Percentiles rank a stretch among this genome's conserved stretches.
phyloP scores from a whole-genome alignment of 1,140 invertebrate genomes.

The Ladona fulva region DNA sequence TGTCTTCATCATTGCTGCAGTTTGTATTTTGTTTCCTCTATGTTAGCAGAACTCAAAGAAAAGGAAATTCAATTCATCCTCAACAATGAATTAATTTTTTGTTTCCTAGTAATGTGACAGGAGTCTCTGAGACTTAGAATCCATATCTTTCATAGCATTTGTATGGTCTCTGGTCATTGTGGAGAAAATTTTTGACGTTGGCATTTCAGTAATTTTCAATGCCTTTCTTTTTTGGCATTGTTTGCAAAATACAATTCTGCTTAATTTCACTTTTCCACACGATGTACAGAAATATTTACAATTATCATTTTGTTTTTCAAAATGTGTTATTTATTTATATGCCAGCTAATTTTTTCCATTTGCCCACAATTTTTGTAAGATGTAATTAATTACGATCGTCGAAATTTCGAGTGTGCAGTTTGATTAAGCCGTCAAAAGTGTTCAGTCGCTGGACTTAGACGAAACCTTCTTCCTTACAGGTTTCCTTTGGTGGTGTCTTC shows the following conservation, averaged over 20 bases:
- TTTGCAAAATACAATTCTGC: background rate
- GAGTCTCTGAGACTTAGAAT: too few species aligned
- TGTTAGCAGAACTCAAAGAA: background rate
- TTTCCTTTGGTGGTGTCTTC: background rate
- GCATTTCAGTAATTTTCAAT: background rate
- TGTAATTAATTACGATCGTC: background rate
- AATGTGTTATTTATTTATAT: slow-evolving; percentile 3
- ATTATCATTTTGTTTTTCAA: background rate
- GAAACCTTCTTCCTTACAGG: background rate
- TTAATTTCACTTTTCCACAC: background rate
- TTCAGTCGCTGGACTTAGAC: too few species aligned
- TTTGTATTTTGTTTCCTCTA: background rate
- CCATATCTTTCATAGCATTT: too few species aligned
- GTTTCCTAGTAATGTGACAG: too few species aligned
- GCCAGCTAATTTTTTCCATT: background rate
- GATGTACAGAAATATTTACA: background rate
- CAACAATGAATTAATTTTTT: too few species aligned
- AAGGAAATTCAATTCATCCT: too few species aligned
- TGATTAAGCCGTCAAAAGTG: too few species aligned
- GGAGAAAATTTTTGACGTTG: background rate
- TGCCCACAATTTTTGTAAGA: background rate
- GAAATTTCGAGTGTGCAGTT: background rate
- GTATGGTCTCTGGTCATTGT: too few species aligned
- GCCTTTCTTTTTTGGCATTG: background rate
- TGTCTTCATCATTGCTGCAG: background rate